These are phyloP conservation scores for Microdon myrmicae DNA, from an alignment of 2,888 invertebrate species.

Conservation along the genomic window DNA sequence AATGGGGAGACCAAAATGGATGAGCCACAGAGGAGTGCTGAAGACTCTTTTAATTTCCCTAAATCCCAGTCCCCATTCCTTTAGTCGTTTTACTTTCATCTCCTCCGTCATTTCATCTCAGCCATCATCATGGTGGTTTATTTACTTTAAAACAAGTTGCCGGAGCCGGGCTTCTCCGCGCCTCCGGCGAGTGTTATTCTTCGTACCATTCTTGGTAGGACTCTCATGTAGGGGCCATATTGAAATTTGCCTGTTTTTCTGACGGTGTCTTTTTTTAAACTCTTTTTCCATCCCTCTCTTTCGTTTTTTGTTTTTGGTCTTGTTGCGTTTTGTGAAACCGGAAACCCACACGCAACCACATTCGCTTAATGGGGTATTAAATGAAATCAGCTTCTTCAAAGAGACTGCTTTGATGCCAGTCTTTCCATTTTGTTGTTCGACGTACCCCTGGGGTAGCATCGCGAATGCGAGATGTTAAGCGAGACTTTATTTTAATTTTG, in stretches of 20 bases:
- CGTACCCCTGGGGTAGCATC: not conserved
- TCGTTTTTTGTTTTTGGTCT: slow-evolving; percentile 5
- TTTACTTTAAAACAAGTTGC: slow-evolving; percentile 49
- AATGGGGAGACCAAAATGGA: slow-evolving; percentile 29
- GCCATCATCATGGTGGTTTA: no score
- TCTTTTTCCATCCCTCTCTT: slow-evolving; percentile 7
- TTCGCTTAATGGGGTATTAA: slow-evolving; percentile 51
- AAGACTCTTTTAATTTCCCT: slow-evolving; percentile 48
- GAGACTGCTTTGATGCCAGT: slow-evolving; percentile 8
- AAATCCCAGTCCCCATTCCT: no score
- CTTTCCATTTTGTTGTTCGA: not conserved
- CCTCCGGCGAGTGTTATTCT: no score
- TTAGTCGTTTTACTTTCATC: slow-evolving; percentile 9
- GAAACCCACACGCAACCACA: slow-evolving; percentile 52
- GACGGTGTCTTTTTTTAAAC: slow-evolving; percentile 7
- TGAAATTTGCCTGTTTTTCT: no score
- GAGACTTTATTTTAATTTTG: slow-evolving; percentile 37
- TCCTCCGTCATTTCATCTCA: no score
- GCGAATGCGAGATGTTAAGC: no score
- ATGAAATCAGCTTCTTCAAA: slow-evolving; percentile 50
- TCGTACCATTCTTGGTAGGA: slow-evolving; percentile 15
- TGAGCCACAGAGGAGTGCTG: slow-evolving; percentile 26
- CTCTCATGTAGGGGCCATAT: slow-evolving; percentile 41
- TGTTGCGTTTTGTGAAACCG: slow-evolving; percentile 34
- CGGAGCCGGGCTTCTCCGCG: slow-evolving; percentile 8